A percentile compares a stretch with the other conserved stretches of the same genome.
phyloP scores from a whole-genome alignment of 2,888 invertebrate species.

The Spilosoma lubricipeda region DNA sequence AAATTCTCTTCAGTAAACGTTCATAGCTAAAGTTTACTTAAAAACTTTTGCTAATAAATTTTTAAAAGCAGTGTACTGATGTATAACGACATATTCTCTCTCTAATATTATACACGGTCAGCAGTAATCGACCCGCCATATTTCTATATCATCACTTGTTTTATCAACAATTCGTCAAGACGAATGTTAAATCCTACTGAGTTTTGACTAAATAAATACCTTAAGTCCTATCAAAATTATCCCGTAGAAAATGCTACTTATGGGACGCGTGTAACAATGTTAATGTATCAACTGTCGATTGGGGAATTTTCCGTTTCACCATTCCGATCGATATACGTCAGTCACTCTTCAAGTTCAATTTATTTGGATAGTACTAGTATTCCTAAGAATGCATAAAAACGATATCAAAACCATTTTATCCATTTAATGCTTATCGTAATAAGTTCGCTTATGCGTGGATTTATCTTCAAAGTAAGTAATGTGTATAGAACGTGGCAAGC shows the following conservation, averaged over 20 bases:
- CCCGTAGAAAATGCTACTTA: background rate
- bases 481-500: background rate
- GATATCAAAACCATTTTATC: background rate
- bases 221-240: background rate
- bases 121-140: too few species aligned
- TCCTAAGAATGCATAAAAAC: slow-evolving; percentile 8
- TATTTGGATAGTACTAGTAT: background rate
- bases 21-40: too few species aligned
- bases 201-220: background rate
- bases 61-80: too few species aligned
- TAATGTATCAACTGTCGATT: background rate
- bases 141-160: background rate
- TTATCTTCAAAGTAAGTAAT: slow-evolving; percentile 13
- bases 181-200: background rate
- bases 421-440: background rate
- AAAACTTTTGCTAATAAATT: too few species aligned
- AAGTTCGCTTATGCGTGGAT: background rate
- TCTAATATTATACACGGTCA: too few species aligned
- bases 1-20: too few species aligned
- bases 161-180: background rate
- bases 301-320: background rate
- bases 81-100: too few species aligned
- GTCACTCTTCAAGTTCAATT: background rate
- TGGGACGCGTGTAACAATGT: background rate
- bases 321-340: background rate